Conservation (phyloP, 2,113 vertebrate genomes). For the Nannobrachium achirus region DNA sequence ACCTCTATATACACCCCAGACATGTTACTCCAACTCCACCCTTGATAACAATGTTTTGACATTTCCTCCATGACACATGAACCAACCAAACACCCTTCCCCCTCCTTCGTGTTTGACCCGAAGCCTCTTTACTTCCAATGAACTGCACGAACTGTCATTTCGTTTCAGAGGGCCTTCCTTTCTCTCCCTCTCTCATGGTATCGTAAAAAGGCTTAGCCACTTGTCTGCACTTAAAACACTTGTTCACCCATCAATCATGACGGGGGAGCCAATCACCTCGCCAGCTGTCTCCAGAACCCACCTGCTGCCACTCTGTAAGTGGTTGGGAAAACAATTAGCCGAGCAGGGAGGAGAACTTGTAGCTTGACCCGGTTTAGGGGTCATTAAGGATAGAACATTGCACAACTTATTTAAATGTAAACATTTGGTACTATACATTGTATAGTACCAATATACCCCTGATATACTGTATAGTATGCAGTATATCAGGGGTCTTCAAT, state of each 20-base stretch:
- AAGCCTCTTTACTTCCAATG: background rate
- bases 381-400: too few relatives aligned
- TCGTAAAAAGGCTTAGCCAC: conserved; percentile 39
- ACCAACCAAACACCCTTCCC: conserved; percentile 11
- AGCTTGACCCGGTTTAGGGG: conserved; percentile 1
- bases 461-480: too few relatives aligned
- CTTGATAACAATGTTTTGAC: conserved; percentile 29
- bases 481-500: too few relatives aligned
- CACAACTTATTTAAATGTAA: too few relatives aligned
- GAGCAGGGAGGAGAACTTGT: conserved; percentile 4
- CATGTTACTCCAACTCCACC: conserved; percentile 9
- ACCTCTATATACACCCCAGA: conserved; percentile 15
- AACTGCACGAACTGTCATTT: background rate
- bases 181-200: conserved; percentile 1
- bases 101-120: background rate
- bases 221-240: conserved; percentile 36
- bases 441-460: too few relatives aligned
- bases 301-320: conserved; percentile 45
- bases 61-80: conserved; percentile 43
- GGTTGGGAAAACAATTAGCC: conserved; percentile 38
- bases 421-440: too few relatives aligned
- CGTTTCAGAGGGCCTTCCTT: background rate
- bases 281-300: conserved; percentile 50
- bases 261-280: conserved; percentile 28
- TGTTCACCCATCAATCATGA: conserved; percentile 50